Percentiles rank a stretch among this genome's conserved stretches.
Conservation (phyloP, 2,888 invertebrate species). For the Blastobasis adustella region DNA sequence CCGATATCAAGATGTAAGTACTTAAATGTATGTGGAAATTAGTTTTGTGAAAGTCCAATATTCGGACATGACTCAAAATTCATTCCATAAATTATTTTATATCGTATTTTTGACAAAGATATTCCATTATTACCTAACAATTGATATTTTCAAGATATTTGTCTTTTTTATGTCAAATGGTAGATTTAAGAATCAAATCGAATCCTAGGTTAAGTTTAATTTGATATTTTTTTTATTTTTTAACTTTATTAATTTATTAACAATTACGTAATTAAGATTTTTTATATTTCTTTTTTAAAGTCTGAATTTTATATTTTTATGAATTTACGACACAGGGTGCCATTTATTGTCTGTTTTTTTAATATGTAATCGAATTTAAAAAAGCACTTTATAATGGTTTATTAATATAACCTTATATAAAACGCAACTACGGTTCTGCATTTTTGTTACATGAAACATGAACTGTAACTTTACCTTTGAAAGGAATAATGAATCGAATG, state of each 20-base stretch:
- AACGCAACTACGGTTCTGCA: too few relatives aligned
- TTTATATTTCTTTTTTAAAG: conserved; percentile 24
- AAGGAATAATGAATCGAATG: too few relatives aligned
- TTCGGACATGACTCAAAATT: background rate
- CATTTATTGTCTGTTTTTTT: conserved; percentile 23
- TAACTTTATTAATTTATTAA: conserved; percentile 32
- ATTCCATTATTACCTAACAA: background rate
- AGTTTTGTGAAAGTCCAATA: background rate
- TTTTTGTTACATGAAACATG: too few relatives aligned
- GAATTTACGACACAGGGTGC: conserved; percentile 43
- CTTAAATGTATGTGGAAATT: too few relatives aligned
- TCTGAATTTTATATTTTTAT: conserved; percentile 33
- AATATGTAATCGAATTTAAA: background rate
- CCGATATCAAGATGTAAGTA: too few relatives aligned
- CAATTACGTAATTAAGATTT: conserved; percentile 13
- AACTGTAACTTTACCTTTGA: too few relatives aligned
- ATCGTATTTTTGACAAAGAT: too few relatives aligned
- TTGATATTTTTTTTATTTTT: conserved; percentile 11
- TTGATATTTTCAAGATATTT: conserved; percentile 4
- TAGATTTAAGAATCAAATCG: background rate
- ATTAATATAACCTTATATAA: background rate
- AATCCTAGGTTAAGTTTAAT: conserved; percentile 2
- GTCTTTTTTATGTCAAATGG: background rate
- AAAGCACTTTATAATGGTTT: background rate
- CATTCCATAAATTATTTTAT: too few relatives aligned